Conservation (phyloP, 2,888 invertebrate species). For the Spilosoma lubricipeda region DNA sequence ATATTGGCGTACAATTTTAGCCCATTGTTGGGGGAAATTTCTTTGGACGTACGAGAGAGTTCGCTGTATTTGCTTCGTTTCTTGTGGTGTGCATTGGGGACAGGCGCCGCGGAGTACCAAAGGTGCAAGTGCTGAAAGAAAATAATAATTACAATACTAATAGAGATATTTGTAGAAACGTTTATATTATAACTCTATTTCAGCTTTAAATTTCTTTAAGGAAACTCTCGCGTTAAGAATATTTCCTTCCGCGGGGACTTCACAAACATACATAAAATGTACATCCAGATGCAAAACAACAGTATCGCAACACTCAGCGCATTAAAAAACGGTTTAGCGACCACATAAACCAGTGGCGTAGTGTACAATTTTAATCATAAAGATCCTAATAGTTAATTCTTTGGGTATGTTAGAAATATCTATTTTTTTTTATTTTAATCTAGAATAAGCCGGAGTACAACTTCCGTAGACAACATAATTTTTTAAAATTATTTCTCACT, state of each 20-base stretch:
- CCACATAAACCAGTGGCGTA: too few relatives aligned
- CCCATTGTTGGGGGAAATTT: slow-evolving; percentile 92
- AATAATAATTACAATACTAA: background rate
- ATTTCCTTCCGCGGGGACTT: too few relatives aligned
- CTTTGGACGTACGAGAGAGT: slow-evolving; percentile 91
- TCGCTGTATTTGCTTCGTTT: slow-evolving; percentile 90
- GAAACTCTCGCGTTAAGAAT: too few relatives aligned
- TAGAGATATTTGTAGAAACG: background rate
- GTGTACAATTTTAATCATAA: background rate
- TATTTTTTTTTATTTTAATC: too few relatives aligned
- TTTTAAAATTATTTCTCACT: too few relatives aligned
- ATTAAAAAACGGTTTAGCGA: too few relatives aligned
- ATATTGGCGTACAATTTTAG: slow-evolving; percentile 90
- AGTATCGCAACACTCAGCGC: too few relatives aligned
- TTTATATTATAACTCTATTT: background rate
- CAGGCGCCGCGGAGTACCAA: slow-evolving; percentile 91
- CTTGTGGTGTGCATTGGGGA: slow-evolving; percentile 89
- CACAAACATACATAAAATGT: too few relatives aligned
- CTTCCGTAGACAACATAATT: too few relatives aligned
- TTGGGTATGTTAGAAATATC: too few relatives aligned
- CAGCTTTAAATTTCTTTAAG: background rate
- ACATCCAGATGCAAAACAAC: too few relatives aligned
- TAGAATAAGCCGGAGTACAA: too few relatives aligned
- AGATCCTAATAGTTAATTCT: background rate
- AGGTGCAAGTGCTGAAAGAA: slow-evolving; percentile 89